These are phyloP conservation scores for Phoxinus dragarum DNA, from an alignment of 2,797 vertebrate species.

Conservation along the genomic window DNA sequence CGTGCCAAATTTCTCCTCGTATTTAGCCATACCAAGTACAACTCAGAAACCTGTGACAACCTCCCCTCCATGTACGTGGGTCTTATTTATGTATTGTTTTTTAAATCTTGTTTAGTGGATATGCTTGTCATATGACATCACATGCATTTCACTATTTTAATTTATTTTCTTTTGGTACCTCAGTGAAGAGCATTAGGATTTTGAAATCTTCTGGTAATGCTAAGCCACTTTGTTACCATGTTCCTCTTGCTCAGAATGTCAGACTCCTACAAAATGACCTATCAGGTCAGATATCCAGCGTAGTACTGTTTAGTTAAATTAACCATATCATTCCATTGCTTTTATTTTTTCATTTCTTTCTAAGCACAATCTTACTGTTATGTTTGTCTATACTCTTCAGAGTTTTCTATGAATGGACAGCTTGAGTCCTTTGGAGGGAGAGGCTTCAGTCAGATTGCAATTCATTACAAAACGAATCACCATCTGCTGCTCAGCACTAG, in stretches of 20 bases:
- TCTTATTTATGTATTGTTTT: background rate
- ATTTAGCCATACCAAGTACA: background rate
- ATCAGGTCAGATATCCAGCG: conserved; percentile 62
- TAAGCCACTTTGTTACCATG: conserved; percentile 71
- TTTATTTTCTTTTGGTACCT: background rate
- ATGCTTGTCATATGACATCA: background rate
- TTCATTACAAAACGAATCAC: conserved; percentile 55
- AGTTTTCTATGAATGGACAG: conserved; percentile 69
- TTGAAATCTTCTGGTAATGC: conserved; percentile 60
- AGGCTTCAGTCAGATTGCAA: conserved; percentile 69
- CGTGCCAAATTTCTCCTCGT: no score
- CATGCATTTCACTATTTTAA: background rate
- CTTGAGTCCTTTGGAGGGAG: conserved; percentile 50
- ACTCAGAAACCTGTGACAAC: background rate
- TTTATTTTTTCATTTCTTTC: background rate
- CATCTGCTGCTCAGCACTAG: conserved; percentile 55
- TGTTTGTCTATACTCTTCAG: conserved; percentile 43
- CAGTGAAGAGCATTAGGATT: conserved; percentile 57
- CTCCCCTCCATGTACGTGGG: background rate
- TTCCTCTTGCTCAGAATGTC: conserved; percentile 46
- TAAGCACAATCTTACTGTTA: background rate
- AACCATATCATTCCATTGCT: background rate
- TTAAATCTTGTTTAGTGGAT: background rate
- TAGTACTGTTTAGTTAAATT: no score
- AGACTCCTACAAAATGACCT: conserved; percentile 66